Evolutionary conservation across 2,888 invertebrate genomes (phyloP), one percentile per base, ranked within the genome.

Genomic region (Synanthedon vespiformis): DNA sequence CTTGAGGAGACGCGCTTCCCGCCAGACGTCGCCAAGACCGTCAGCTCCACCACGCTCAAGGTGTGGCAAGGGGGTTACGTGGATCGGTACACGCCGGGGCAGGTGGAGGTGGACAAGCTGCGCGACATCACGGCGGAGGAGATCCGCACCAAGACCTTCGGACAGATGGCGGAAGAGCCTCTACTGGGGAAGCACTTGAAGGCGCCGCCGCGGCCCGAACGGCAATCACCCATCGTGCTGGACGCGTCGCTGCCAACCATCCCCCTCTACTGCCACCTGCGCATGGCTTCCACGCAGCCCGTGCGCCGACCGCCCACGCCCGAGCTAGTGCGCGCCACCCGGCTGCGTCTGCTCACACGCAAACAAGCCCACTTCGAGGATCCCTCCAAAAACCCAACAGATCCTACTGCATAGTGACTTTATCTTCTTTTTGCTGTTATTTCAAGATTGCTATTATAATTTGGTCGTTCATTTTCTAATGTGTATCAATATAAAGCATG

Each of bases 1-100:
- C 81, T 86, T 47, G 77, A 87, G 2, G 78, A 86, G n/a, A 63
- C 81, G 14, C 88, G 89, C 41, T 77, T 92, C 58, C 95, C 95
- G 4, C 90, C 92, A 0, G 95, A 96, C 71, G 89, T 95, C 8
- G 86, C 88, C 60, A 90, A 92, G 70, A 89, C 91, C 22, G 93
- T 92, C 56, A 95, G 94, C 63, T 93, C 90, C 51, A 93, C 93
- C 16, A 94, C 94, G 0, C 84, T 94, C 52, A 92, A 93, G 80
- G 84, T 87, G 68, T 74, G 88, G 88, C 78, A 81, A 62, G 70
- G 78, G 69, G 78, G 89, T 58, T 53, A 72, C 70, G 85, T 89
- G 86, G 74, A 88, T 70, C 73, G 77, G 65, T 86, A 82, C 70
- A 82, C 84, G 62, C 85, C 88, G 57, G 88, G 86, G 14, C 86